These are phyloP conservation scores for Cephalotes varians DNA, from an alignment of 2,888 invertebrate genomes.

Conservation along the genomic window DNA sequence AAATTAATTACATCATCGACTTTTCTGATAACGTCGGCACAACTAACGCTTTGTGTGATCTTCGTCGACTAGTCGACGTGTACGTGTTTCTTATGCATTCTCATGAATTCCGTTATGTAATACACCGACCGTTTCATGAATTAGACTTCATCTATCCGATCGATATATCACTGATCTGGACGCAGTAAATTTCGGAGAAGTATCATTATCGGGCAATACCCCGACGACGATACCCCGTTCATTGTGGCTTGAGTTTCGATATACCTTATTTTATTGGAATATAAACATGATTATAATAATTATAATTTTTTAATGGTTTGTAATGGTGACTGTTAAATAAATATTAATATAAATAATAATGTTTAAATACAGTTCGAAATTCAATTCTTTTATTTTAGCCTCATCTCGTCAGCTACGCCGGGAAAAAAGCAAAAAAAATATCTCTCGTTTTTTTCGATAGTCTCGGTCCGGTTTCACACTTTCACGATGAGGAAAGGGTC, in stretches of 20 bases:
- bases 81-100: slow-evolving; percentile 20
- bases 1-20: slow-evolving; percentile 1
- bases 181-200: slow-evolving; percentile 9
- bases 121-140: background rate
- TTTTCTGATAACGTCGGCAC: background rate
- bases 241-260: background rate
- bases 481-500: background rate
- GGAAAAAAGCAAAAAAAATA: background rate
- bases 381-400: background rate
- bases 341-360: background rate
- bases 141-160: slow-evolving; percentile 19
- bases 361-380: background rate
- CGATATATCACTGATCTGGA: slow-evolving; percentile 9
- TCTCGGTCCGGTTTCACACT: slow-evolving; percentile 40
- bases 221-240: background rate
- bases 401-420: background rate
- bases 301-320: background rate
- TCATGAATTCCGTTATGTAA: slow-evolving; percentile 27
- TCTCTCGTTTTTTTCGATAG: background rate
- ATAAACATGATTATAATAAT: background rate
- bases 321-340: background rate
- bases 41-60: background rate
- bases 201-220: slow-evolving; percentile 3
- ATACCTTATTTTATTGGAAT: background rate
- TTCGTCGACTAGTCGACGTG: slow-evolving; percentile 15